These are phyloP conservation scores for Nemoura dubitans DNA, from an alignment of 2,888 invertebrate species.

Conservation along the genomic window DNA sequence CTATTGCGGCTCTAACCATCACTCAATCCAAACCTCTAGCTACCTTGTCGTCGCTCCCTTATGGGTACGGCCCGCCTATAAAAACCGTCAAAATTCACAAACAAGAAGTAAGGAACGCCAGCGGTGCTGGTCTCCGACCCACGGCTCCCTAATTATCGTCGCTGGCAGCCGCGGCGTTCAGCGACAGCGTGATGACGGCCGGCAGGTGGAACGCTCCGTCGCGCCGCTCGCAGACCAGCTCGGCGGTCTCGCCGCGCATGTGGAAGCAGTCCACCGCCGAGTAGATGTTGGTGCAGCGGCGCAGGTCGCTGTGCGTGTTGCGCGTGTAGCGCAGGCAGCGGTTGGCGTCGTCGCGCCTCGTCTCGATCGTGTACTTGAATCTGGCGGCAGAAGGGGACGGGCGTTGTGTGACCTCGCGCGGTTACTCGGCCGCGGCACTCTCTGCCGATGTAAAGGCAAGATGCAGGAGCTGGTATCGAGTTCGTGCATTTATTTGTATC, in stretches of 20 bases:
- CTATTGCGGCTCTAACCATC: too few species aligned
- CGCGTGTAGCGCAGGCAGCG: slow-evolving; percentile 22
- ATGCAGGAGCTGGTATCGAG: too few species aligned
- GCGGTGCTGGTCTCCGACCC: too few species aligned
- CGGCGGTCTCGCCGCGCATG: slow-evolving; percentile 45
- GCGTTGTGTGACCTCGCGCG: too few species aligned
- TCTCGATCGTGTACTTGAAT: slow-evolving; percentile 41
- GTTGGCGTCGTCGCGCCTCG: slow-evolving; percentile 13
- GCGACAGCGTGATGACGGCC: neutral
- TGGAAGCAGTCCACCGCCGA: slow-evolving; percentile 43
- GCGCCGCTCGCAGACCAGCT: slow-evolving; percentile 37
- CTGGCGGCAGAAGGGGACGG: neutral
- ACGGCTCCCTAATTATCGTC: too few species aligned
- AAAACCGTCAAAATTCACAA: too few species aligned
- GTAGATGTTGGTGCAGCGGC: slow-evolving; percentile 41
- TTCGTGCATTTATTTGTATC: too few species aligned
- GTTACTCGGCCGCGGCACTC: neutral
- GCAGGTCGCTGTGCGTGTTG: slow-evolving; percentile 39
- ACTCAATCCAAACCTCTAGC: too few species aligned
- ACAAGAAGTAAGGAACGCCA: too few species aligned
- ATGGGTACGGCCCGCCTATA: too few species aligned
- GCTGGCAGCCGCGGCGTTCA: neutral
- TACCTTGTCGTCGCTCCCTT: too few species aligned
- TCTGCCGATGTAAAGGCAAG: too few species aligned
- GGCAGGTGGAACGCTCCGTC: slow-evolving; percentile 13